phyloP scores from a whole-genome alignment of 92 coral and sea anemone genomes.

The Anthopleura xanthogrammica region DNA sequence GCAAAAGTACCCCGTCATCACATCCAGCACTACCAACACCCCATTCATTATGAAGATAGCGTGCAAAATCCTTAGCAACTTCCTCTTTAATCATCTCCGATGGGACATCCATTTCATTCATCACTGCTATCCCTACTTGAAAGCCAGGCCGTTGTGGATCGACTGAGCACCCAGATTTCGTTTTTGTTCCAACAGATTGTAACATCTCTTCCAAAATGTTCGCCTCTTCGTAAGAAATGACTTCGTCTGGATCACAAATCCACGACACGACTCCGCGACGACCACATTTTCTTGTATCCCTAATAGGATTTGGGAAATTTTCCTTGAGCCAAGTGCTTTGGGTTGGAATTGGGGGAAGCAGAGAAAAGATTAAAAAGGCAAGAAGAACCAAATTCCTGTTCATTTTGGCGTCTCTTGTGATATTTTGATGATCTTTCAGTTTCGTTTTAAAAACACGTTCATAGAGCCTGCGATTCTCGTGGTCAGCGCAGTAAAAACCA shows the following conservation, averaged over 20 bases:
- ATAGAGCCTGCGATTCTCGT: too few species aligned
- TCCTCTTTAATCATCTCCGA: conserved; percentile 44
- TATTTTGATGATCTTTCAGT: too few species aligned
- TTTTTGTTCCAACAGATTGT: conserved; percentile 48
- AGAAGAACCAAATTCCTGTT: background rate
- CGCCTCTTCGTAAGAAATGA: conserved; percentile 63
- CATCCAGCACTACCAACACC: conserved; percentile 72
- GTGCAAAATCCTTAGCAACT: conserved; percentile 53
- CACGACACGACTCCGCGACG: conserved; percentile 74
- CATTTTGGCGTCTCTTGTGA: background rate
- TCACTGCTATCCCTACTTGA: conserved; percentile 76
- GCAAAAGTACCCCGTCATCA: conserved; percentile 70
- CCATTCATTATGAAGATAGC: conserved; percentile 70
- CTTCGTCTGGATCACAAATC: conserved; percentile 77
- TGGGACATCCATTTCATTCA: conserved; percentile 48
- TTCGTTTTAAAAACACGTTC: too few species aligned
- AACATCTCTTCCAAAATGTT: conserved; percentile 67
- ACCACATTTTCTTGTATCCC: conserved; percentile 64
- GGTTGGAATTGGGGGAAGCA: background rate
- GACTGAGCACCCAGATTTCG: conserved; percentile 65
- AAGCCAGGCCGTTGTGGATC: conserved; percentile 51
- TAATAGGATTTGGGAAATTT: conserved; percentile 73
- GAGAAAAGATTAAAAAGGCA: background rate
- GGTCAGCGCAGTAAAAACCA: too few species aligned
- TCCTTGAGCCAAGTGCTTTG: conserved; percentile 58